Conservation (phyloP, 2,113 vertebrate species). For the Coryphaenoides rupestris region DNA sequence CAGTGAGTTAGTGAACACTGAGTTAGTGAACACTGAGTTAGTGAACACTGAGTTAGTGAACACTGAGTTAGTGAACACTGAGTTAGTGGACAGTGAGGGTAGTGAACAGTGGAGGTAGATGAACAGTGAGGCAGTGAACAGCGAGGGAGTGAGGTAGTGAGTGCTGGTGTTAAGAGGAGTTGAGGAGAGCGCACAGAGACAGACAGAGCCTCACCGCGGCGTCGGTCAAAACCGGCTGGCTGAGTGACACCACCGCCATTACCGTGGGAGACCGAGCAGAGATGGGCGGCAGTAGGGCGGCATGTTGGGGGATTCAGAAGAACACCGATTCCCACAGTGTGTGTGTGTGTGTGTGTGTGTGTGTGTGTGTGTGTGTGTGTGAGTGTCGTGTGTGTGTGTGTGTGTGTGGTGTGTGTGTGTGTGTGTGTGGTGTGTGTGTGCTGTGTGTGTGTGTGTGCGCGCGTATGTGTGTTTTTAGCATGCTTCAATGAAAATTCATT, state of each 20-base stretch:
- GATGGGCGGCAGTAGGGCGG: constrained; percentile 37
- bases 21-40: too few relatives aligned
- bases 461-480: constrained; percentile 21
- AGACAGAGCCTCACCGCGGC: too few relatives aligned
- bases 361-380: constrained; percentile 17
- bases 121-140: too few relatives aligned
- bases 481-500: constrained; percentile 53
- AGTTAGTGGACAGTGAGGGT: too few relatives aligned
- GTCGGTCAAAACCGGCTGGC: constrained; percentile 20
- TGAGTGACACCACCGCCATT: constrained; percentile 30
- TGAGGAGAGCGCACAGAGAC: too few relatives aligned
- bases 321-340: constrained; percentile 39
- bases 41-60: too few relatives aligned
- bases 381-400: constrained; percentile 32
- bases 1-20: too few relatives aligned
- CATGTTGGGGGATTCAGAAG: constrained; percentile 40
- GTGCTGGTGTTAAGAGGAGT: too few relatives aligned
- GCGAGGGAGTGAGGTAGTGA: too few relatives aligned
- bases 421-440: constrained; percentile 14
- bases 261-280: constrained; percentile 45
- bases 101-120: too few relatives aligned
- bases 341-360: constrained; percentile 16
- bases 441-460: constrained; percentile 4
- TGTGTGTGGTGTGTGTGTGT: constrained; percentile 19
- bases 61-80: neutral